Base-by-base conservation (phyloP, 2,797 vertebrate genomes). In the Alectoris magna region DNA sequence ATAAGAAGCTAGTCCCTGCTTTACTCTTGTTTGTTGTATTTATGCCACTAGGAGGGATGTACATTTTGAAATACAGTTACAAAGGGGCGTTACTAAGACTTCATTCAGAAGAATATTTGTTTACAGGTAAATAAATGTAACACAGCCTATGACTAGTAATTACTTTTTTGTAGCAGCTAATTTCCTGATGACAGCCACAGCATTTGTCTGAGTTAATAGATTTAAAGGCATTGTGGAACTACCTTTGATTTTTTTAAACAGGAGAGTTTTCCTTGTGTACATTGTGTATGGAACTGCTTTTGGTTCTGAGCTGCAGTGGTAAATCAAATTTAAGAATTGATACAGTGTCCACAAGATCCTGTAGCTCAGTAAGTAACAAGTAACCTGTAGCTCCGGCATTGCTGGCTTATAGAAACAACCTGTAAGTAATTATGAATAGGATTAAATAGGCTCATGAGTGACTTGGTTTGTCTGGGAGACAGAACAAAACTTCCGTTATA, bases 111-210 rank as follows among this genome's bases (percentile, higher is more conserved):
- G 79, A 91, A 39, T 95, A 92, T 95, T 96, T 95, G 92, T 96
- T 95, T 96, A 93, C 93, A 96, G 84, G 85, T 97, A 96, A 96
- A 96, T 95, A 95, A 66, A 77, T 90, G 71, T 94, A 91, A 87
- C 88, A 76, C 89, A 75, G 53, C 92, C 75, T 46, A 18, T 70
- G 90, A 85, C 87, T 95, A 43, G 84, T 94, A 96, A 93, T 94
- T 95, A 93, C 51, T 80, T 93, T 77, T 79, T 34, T 87, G 67
- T 95, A 95, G 70, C 73, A 90, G 66, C 92, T 95, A 94, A 93
- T 95, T 95, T 96, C 84, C 87, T 92, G 84, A 75, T 94, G 90
- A 92, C 93, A 94, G 84, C 64, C 78, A 81, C 89, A 93, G 68
- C 79, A 41, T 90, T 96, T 95, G 79, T 94, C 84, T 84, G 87